Evolutionary conservation across 2,888 invertebrate genomes (phyloP).

Genomic region (Athetis lepigone): DNA sequence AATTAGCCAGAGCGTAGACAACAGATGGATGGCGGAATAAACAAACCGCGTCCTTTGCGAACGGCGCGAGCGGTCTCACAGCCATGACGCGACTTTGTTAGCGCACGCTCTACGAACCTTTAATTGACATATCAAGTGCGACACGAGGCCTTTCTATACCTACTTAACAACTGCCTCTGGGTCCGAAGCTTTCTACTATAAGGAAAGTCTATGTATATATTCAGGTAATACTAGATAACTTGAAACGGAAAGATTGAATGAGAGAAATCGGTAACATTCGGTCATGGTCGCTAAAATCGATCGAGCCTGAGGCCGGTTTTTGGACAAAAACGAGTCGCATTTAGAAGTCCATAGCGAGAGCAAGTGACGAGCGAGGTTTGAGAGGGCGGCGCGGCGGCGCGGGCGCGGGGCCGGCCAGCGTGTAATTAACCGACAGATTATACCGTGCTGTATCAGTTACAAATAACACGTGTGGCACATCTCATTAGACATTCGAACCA

Average conservation of each 20-base stretch:
- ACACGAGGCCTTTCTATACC: slow-evolving; percentile 15
- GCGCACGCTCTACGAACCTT: slow-evolving; percentile 36
- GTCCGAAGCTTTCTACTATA: slow-evolving; percentile 32
- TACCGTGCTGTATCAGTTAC: slow-evolving; percentile 63
- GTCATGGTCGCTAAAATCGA: slow-evolving; percentile 74
- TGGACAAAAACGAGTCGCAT: slow-evolving; percentile 70
- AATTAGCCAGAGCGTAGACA: slow-evolving; percentile 90
- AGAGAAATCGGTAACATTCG: slow-evolving; percentile 67
- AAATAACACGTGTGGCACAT: slow-evolving; percentile 63
- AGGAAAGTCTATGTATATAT: slow-evolving; percentile 29
- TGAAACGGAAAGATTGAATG: slow-evolving; percentile 37
- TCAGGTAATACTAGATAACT: slow-evolving; percentile 21
- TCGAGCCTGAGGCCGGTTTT: slow-evolving; percentile 69
- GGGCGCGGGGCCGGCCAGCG: slow-evolving; percentile 38
- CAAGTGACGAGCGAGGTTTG: slow-evolving; percentile 46
- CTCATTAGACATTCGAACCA: slow-evolving; percentile 60
- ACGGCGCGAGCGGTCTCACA: slow-evolving; percentile 61
- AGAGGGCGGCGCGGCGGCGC: slow-evolving; percentile 24
- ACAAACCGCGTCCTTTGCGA: slow-evolving; percentile 88
- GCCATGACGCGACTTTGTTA: slow-evolving; percentile 58
- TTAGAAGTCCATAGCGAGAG: slow-evolving; percentile 61
- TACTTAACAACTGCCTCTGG: slow-evolving; percentile 20
- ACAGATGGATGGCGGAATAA: slow-evolving; percentile 91
- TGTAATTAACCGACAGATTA: slow-evolving; percentile 62
- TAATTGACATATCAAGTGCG: slow-evolving; percentile 50